A percentile compares a stretch with the other conserved stretches of the same genome.
phyloP scores from a whole-genome alignment of 2,888 invertebrate genomes.

The Chymomyza fuscimana region DNA sequence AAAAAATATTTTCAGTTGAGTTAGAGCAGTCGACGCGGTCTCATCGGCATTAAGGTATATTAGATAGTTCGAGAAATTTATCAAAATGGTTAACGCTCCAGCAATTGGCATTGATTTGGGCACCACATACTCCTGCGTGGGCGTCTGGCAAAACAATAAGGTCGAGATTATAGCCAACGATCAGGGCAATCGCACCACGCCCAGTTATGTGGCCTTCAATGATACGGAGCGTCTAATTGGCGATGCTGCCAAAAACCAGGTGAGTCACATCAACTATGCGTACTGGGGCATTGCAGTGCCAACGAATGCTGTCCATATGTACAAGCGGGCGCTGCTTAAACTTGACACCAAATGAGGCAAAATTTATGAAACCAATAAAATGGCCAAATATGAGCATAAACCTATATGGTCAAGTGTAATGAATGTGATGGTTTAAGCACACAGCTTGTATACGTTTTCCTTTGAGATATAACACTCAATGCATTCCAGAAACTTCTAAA shows the following conservation, averaged over 20 bases:
- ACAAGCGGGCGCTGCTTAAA: background rate
- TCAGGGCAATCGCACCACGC: conserved; percentile 93
- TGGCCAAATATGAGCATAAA: conserved; percentile 36
- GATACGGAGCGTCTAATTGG: conserved; percentile 91
- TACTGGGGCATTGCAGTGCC: background rate
- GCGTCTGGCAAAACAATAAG: conserved; percentile 90
- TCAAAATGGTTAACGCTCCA: conserved; percentile 79
- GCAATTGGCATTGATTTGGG: conserved; percentile 91
- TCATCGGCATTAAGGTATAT: background rate
- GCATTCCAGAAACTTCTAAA: background rate
- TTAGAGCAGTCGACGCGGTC: conserved; percentile 22
- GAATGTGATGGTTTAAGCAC: background rate
- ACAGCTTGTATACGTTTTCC: background rate
- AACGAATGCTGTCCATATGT: background rate
- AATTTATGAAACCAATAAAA: conserved; percentile 5
- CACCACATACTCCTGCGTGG: conserved; percentile 92
- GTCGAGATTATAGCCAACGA: conserved; percentile 93
- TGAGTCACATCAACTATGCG: conserved; percentile 65
- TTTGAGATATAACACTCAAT: background rate
- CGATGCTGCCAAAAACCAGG: conserved; percentile 93
- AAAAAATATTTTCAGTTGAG: conserved; percentile 38
- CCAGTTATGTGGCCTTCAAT: conserved; percentile 92
- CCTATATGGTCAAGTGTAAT: background rate
- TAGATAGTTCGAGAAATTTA: background rate
- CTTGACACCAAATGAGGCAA: conserved; percentile 20